These are phyloP conservation scores for Himalopsyche anomala DNA, from an alignment of 2,888 invertebrate species.

Conservation along the genomic window DNA sequence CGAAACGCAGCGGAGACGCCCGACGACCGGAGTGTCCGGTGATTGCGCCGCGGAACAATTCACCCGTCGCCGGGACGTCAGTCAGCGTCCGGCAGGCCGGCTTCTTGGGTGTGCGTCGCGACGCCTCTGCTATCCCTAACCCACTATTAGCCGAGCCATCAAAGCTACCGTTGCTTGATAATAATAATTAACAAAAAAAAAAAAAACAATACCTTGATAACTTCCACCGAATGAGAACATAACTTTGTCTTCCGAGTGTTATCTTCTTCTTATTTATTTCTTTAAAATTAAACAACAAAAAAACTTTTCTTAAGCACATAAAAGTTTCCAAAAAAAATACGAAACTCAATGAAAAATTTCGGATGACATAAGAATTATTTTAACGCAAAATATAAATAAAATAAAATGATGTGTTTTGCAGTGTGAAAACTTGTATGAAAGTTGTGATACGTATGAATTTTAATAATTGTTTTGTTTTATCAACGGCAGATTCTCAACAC, in stretches of 20 bases:
- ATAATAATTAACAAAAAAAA: neutral
- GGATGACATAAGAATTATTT: neutral
- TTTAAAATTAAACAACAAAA: neutral
- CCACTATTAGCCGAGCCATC: conserved; percentile 50
- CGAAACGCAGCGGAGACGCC: conserved; percentile 59
- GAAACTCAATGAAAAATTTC: neutral
- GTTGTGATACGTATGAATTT: conserved; percentile 17
- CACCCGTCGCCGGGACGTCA: conserved; percentile 59
- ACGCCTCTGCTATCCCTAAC: conserved; percentile 56
- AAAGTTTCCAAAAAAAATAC: neutral
- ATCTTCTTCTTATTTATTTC: neutral
- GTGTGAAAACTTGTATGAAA: conserved; percentile 38
- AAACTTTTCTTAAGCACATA: conserved; percentile 21
- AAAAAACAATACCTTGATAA: conserved; percentile 13
- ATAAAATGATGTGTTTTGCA: conserved; percentile 28
- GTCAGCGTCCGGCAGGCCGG: conserved; percentile 65
- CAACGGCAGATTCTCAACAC: neutral
- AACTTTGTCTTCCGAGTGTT: conserved; percentile 6
- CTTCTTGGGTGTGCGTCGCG: conserved; percentile 62
- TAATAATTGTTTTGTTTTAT: neutral
- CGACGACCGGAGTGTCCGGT: conserved; percentile 63
- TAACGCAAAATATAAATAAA: neutral
- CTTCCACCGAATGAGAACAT: conserved; percentile 18
- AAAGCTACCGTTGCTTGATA: conserved; percentile 41
- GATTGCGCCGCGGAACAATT: conserved; percentile 61